A percentile compares a stretch with the other conserved stretches of the same genome.
Evolutionary conservation across 2,797 vertebrate genomes (phyloP).

Genomic region (Acestrorhynchus altus): DNA sequence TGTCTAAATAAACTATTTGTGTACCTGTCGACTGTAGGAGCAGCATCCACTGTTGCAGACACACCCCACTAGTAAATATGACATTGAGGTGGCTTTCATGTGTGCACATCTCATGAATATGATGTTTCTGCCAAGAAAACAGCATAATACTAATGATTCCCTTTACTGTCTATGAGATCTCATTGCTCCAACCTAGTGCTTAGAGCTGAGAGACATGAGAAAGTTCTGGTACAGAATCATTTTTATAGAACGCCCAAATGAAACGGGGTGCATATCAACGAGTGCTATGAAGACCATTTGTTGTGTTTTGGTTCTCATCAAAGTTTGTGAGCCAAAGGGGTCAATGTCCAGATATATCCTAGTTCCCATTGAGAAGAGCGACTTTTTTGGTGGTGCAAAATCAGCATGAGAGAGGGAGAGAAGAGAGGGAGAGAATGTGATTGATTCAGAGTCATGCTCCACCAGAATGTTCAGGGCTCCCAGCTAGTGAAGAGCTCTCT

Average conservation of each 20-base stretch:
- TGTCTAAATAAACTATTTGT: too few species aligned
- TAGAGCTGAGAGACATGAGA: constrained; percentile 3
- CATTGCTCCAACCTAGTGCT: background rate
- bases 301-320: constrained; percentile 26
- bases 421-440: background rate
- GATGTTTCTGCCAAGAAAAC: too few species aligned
- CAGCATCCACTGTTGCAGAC: too few species aligned
- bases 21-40: too few species aligned
- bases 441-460: background rate
- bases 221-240: too few species aligned
- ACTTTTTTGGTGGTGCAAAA: constrained; percentile 19
- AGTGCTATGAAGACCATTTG: constrained; percentile 31
- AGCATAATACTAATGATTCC: background rate
- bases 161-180: background rate
- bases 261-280: background rate
- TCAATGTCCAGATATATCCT: constrained; percentile 27
- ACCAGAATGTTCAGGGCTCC: background rate
- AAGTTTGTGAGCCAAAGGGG: background rate
- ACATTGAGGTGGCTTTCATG: too few species aligned
- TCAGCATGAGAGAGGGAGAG: constrained; percentile 27
- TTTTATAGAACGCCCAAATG: background rate
- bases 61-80: too few species aligned
- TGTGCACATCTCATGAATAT: too few species aligned
- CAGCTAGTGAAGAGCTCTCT: constrained; percentile 6
- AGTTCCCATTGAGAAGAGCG: constrained; percentile 38